Evolutionary conservation across 2,888 invertebrate species (phyloP).

Genomic region (Sinelater perroti): DNA sequence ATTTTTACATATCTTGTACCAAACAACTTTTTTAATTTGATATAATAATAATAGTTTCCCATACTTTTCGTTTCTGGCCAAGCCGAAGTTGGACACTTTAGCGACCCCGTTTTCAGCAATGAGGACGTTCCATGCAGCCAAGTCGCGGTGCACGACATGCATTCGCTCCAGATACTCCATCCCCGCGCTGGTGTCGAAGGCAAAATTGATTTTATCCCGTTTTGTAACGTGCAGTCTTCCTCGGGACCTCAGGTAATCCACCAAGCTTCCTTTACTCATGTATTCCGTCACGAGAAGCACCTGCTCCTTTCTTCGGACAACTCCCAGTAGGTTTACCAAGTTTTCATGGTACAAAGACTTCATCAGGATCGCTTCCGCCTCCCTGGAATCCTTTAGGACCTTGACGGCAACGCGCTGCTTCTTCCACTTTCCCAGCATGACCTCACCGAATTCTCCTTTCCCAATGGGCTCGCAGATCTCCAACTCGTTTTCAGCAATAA

Average conservation of each 20-base stretch:
- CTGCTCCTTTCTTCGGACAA: conserved; percentile 84
- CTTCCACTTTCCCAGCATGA: conserved; percentile 86
- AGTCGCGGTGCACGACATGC: conserved; percentile 95
- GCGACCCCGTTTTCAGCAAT: conserved; percentile 91
- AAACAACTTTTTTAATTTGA: no score
- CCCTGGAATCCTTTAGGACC: conserved; percentile 93
- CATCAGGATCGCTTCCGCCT: conserved; percentile 98
- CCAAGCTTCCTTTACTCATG: conserved; percentile 98
- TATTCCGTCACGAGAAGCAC: conserved; percentile 94
- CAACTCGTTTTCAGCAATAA: conserved; percentile 87
- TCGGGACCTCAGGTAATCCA: conserved; percentile 96
- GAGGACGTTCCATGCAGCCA: conserved; percentile 97
- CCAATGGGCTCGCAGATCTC: conserved; percentile 95
- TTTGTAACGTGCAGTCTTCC: conserved; percentile 96
- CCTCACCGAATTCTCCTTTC: conserved; percentile 99
- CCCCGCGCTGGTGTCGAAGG: conserved; percentile 95
- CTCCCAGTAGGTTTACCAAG: conserved; percentile 93
- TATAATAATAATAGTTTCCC: no score
- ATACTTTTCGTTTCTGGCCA: conserved; percentile 86
- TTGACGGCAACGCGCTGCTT: conserved; percentile 93
- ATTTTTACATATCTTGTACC: no score
- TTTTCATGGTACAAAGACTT: conserved; percentile 97
- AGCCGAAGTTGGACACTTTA: conserved; percentile 93
- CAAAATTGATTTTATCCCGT: conserved; percentile 96
- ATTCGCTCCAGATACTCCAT: conserved; percentile 98